Evolutionary conservation across 1,140 invertebrate species (phyloP).

Genomic region (Drosophila subpulchrella): DNA sequence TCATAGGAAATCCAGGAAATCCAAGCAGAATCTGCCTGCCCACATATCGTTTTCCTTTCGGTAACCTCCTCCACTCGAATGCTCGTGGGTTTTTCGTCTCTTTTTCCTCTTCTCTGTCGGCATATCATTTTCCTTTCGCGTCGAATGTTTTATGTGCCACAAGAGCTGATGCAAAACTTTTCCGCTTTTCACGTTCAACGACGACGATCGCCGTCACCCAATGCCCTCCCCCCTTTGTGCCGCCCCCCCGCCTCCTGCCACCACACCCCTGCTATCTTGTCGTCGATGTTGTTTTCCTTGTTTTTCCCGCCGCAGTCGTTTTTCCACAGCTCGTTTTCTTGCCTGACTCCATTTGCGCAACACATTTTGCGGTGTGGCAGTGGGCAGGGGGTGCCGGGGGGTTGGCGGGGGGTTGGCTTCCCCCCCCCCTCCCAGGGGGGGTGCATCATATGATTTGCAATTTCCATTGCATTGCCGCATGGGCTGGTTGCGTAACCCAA

Average conservation of each 20-base stretch:
- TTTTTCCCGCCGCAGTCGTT: constrained; percentile 44
- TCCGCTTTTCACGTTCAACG: constrained; percentile 85
- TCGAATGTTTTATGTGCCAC: constrained; percentile 69
- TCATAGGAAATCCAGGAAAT: constrained; percentile 20
- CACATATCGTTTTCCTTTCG: constrained; percentile 14
- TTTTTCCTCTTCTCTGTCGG: constrained; percentile 18
- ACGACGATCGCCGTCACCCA: constrained; percentile 81
- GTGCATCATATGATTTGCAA: constrained; percentile 77
- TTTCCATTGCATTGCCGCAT: constrained; percentile 71
- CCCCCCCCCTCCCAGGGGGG: neutral
- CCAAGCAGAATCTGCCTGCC: constrained; percentile 19
- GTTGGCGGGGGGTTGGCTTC: neutral
- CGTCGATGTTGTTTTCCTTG: constrained; percentile 69
- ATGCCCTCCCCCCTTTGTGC: constrained; percentile 24
- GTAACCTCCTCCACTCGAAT: constrained; percentile 18
- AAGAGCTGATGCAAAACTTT: constrained; percentile 71
- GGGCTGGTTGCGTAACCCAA: constrained; percentile 76
- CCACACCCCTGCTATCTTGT: constrained; percentile 24
- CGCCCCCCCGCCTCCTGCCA: constrained; percentile 16
- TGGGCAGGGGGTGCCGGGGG: neutral
- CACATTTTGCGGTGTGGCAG: constrained; percentile 56
- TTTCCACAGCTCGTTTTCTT: constrained; percentile 48
- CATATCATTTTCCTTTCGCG: constrained; percentile 53
- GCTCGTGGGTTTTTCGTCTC: constrained; percentile 5
- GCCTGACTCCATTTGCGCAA: constrained; percentile 69